These are phyloP conservation scores for Leguminivora glycinivorella DNA, from an alignment of 1,140 invertebrate genomes.

Conservation along the genomic window DNA sequence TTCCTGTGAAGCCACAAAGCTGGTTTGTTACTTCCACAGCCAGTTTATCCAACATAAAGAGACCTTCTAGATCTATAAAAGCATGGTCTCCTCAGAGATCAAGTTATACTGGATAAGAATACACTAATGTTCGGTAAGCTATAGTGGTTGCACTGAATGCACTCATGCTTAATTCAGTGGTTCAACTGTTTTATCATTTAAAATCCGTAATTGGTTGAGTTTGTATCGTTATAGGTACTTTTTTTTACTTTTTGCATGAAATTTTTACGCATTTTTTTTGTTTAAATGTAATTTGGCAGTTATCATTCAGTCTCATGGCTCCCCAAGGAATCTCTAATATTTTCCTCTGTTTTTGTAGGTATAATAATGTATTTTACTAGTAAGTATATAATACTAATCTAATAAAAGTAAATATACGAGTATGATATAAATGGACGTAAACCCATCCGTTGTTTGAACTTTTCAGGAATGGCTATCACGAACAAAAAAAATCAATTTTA, in stretches of 20 bases:
- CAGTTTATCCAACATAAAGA: not conserved
- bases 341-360: too few species aligned
- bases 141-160: not conserved
- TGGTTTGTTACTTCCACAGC: not conserved
- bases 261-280: not conserved
- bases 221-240: not conserved
- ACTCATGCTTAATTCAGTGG: constrained; percentile 1
- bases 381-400: too few species aligned
- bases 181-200: not conserved
- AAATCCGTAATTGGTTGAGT: constrained; percentile 4
- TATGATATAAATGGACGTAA: too few species aligned
- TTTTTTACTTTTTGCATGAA: too few species aligned
- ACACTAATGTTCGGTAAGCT: not conserved
- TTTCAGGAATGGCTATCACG: too few species aligned
- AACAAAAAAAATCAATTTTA: too few species aligned
- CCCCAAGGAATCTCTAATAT: too few species aligned
- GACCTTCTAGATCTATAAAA: not conserved
- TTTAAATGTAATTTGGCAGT: too few species aligned
- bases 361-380: too few species aligned
- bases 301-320: too few species aligned
- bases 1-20: constrained; percentile 7
- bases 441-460: too few species aligned
- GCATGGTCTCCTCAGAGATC: not conserved
- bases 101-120: not conserved
- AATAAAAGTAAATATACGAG: too few species aligned